Percentiles rank a stretch among this genome's conserved stretches.
Conservation (phyloP, 2,888 invertebrate genomes). For the Uropetala carovei region DNA sequence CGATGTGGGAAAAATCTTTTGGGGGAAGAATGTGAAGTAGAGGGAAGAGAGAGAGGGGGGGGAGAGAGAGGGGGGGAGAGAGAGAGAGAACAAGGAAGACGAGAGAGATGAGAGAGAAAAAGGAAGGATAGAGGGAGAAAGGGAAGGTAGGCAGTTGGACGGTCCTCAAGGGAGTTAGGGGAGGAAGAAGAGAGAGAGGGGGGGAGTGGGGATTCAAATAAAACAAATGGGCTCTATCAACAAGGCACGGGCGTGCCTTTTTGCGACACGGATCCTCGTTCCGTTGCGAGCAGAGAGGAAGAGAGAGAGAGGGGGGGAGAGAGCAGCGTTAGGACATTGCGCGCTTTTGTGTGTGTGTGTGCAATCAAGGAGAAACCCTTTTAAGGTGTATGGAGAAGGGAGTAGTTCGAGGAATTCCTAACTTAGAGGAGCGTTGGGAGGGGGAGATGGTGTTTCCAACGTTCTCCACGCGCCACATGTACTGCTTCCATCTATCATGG, state of each 20-base stretch:
- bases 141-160: not conserved
- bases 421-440: not conserved
- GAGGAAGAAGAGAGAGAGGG: not conserved
- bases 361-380: constrained; percentile 52
- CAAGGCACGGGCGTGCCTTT: not conserved
- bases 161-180: not conserved
- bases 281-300: not conserved
- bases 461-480: too few species aligned
- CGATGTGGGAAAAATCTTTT: constrained; percentile 40
- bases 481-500: not conserved
- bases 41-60: not conserved
- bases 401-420: constrained; percentile 10
- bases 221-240: constrained; percentile 22
- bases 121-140: not conserved
- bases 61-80: not conserved
- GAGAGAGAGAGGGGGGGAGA: not conserved
- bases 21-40: not conserved
- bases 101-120: not conserved
- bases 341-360: not conserved
- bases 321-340: not conserved
- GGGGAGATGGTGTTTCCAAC: too few species aligned
- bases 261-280: not conserved
- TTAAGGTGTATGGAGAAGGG: not conserved
- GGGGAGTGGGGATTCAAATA: not conserved
- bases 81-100: not conserved